phyloP scores from a whole-genome alignment of 2,888 invertebrate species.

The Pecten maximus region DNA sequence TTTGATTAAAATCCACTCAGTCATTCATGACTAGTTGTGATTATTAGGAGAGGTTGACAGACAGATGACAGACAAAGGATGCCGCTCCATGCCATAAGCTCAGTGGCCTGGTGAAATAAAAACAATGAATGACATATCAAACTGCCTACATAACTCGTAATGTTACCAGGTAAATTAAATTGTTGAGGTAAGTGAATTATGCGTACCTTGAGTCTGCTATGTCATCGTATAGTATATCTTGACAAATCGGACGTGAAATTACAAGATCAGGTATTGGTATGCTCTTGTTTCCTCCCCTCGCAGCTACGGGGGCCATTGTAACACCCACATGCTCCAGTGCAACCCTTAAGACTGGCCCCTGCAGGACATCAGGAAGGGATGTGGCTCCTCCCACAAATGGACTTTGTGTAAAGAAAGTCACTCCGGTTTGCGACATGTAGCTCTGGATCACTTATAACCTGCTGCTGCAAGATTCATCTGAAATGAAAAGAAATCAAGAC shows the following conservation, averaged over 20 bases:
- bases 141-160: too few species aligned
- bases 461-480: neutral
- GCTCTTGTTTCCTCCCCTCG: neutral
- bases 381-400: neutral
- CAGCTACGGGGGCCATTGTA: neutral
- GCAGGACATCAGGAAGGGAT: neutral
- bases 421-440: neutral
- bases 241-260: constrained; percentile 67
- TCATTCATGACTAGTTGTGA: too few species aligned
- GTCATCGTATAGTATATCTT: constrained; percentile 74
- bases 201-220: constrained; percentile 67
- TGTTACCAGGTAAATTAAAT: too few species aligned
- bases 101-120: too few species aligned
- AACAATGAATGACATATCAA: too few species aligned
- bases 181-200: too few species aligned
- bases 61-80: too few species aligned
- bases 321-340: neutral
- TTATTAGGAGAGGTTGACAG: too few species aligned
- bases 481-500: neutral
- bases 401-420: neutral
- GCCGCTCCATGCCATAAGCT: too few species aligned
- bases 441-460: neutral
- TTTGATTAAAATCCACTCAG: too few species aligned
- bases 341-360: neutral
- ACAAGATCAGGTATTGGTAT: constrained; percentile 47